Conservation (phyloP, 2,797 vertebrate genomes). For the Protosalanx chinensis region DNA sequence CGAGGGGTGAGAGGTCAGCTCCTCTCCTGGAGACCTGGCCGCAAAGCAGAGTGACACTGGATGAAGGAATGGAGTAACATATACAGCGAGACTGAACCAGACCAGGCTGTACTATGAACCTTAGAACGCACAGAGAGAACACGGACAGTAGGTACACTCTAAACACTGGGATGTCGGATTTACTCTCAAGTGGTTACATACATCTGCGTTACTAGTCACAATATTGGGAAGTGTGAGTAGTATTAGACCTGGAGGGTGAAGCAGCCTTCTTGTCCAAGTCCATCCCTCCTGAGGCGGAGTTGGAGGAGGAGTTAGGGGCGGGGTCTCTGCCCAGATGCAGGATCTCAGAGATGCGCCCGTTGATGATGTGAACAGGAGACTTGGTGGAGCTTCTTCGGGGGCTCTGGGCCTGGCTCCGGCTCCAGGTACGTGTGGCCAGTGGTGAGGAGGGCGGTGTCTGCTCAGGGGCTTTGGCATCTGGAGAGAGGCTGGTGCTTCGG, state of each 20-base stretch:
- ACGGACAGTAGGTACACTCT: too few relatives aligned
- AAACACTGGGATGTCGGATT: too few relatives aligned
- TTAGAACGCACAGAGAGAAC: too few relatives aligned
- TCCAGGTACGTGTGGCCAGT: slow-evolving; percentile 84
- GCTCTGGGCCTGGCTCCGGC: slow-evolving; percentile 81
- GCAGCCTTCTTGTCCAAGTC: slow-evolving; percentile 68
- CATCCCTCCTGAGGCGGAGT: slow-evolving; percentile 61
- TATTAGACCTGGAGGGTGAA: slow-evolving; percentile 18
- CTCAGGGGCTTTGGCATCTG: slow-evolving; percentile 73
- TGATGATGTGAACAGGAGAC: slow-evolving; percentile 81
- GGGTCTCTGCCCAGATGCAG: slow-evolving; percentile 53
- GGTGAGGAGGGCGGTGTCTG: slow-evolving; percentile 66
- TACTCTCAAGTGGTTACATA: too few relatives aligned
- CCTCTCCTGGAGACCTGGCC: slow-evolving; percentile 34
- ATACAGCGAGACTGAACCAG: too few relatives aligned
- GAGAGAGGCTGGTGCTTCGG: slow-evolving; percentile 82
- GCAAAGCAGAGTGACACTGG: neutral
- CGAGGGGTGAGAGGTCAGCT: slow-evolving; percentile 41
- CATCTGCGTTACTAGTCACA: neutral
- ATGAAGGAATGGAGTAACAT: too few relatives aligned
- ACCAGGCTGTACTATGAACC: too few relatives aligned
- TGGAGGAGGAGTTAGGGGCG: slow-evolving; percentile 39
- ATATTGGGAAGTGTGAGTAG: neutral
- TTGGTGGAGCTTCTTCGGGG: slow-evolving; percentile 81
- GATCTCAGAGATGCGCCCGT: slow-evolving; percentile 88